A percentile compares a stretch with the other conserved stretches of the same genome.
Conservation (phyloP, 2,113 vertebrate species). For the Dromas ardeola region DNA sequence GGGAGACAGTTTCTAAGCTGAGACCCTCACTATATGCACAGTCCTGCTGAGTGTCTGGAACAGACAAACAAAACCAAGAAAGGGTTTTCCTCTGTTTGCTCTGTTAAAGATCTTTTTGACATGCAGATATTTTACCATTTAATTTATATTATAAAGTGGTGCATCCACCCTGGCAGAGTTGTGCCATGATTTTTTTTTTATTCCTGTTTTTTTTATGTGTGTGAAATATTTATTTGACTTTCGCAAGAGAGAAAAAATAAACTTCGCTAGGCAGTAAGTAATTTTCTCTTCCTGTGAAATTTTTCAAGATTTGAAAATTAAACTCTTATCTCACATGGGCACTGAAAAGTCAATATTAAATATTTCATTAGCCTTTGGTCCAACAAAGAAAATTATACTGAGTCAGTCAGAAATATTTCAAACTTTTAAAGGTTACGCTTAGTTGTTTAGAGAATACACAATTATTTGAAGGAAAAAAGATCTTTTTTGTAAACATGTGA, state of each 20-base stretch:
- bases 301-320: neutral
- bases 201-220: neutral
- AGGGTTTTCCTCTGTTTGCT: neutral
- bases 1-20: neutral
- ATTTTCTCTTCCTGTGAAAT: neutral
- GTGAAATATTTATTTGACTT: neutral
- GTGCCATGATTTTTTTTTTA: neutral
- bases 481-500: neutral
- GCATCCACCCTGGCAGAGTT: neutral
- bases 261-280: neutral
- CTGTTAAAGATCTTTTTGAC: neutral
- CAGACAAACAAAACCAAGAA: neutral
- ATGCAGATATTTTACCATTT: neutral
- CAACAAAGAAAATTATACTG: neutral
- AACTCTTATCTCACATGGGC: neutral
- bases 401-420: neutral
- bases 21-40: neutral
- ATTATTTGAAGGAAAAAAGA: neutral
- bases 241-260: neutral
- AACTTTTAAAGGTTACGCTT: neutral
- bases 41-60: neutral
- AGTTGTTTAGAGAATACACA: neutral
- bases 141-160: neutral
- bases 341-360: neutral
- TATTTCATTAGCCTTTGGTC: neutral